Conservation (phyloP, 2,797 vertebrate species). For the Echiichthys vipera region DNA sequence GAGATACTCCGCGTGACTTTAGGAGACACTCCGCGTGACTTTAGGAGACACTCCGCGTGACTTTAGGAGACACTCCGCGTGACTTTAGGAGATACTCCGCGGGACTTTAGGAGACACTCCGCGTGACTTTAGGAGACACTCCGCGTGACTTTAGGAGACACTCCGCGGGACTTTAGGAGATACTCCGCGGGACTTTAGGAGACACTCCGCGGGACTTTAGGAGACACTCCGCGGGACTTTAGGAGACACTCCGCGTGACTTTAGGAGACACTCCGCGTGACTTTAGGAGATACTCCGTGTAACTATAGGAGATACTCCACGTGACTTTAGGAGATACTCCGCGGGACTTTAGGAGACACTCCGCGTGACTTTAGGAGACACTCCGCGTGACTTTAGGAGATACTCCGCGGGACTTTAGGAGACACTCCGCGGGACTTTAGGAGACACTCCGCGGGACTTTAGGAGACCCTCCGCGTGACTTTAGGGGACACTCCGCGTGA, state of each 20-base stretch:
- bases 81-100: no score
- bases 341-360: background rate
- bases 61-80: background rate
- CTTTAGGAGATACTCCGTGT: no score
- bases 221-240: background rate
- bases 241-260: background rate
- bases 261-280: background rate
- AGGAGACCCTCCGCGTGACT: no score
- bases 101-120: background rate
- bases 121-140: background rate
- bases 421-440: background rate
- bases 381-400: no score
- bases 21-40: background rate
- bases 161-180: no score
- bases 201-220: background rate
- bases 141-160: background rate
- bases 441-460: background rate
- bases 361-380: background rate
- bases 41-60: background rate
- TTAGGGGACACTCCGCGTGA: background rate
- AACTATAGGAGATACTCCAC: background rate
- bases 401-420: no score
- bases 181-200: no score
- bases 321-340: background rate
- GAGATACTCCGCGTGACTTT: background rate